These are phyloP conservation scores for Geotrypetes seraphini DNA, from an alignment of 2,797 vertebrate species.

Conservation along the genomic window DNA sequence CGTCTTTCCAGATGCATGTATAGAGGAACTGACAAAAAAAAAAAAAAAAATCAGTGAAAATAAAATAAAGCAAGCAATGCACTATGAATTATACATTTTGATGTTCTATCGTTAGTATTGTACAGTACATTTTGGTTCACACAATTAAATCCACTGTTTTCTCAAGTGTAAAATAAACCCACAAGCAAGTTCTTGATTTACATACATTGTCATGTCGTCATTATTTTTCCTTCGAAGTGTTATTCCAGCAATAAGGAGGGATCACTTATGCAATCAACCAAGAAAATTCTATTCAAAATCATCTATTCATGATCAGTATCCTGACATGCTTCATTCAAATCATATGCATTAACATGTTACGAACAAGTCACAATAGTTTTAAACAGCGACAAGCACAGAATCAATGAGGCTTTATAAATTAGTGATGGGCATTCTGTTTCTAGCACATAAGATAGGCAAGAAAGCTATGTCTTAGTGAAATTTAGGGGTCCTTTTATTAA, in stretches of 20 bases:
- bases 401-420: conserved; percentile 1
- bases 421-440: neutral
- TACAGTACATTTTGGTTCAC: conserved; percentile 80
- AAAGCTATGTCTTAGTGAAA: neutral
- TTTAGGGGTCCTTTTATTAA: too few species aligned
- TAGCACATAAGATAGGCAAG: neutral
- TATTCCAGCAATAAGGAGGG: conserved; percentile 31
- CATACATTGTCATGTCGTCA: conserved; percentile 66
- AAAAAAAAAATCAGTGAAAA: conserved; percentile 54
- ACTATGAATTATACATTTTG: conserved; percentile 83
- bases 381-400: neutral
- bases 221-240: conserved; percentile 61
- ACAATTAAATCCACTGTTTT: conserved; percentile 89
- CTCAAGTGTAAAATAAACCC: conserved; percentile 98
- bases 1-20: conserved; percentile 80
- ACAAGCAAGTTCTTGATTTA: conserved; percentile 95
- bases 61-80: conserved; percentile 69
- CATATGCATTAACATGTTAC: conserved; percentile 8
- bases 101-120: conserved; percentile 88
- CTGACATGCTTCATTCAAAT: conserved; percentile 16
- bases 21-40: conserved; percentile 66
- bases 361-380: conserved; percentile 9
- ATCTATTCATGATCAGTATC: conserved; percentile 12
- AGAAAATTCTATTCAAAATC: conserved; percentile 19
- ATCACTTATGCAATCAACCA: conserved; percentile 25